phyloP scores from a whole-genome alignment of 2,113 vertebrate genomes.

The Lophius piscatorius region DNA sequence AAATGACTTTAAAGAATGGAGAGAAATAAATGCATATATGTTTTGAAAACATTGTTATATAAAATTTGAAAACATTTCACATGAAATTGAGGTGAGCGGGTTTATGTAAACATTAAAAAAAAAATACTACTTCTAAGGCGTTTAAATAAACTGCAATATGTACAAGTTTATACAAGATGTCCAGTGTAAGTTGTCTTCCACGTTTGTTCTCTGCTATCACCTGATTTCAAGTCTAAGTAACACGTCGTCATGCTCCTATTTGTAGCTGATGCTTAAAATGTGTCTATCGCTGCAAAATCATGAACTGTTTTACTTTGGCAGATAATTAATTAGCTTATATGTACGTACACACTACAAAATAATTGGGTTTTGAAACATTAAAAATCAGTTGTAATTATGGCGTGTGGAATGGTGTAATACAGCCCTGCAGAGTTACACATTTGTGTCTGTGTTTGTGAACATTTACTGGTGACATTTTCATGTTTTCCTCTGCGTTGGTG shows the following conservation, averaged over 20 bases:
- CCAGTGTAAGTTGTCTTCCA: slow-evolving; percentile 2
- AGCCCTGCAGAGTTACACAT: background rate
- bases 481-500: slow-evolving; percentile 72
- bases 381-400: background rate
- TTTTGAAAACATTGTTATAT: slow-evolving; percentile 13
- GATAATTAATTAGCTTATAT: background rate
- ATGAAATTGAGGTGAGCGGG: slow-evolving; percentile 39
- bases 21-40: slow-evolving; percentile 23
- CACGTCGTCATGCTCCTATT: slow-evolving; percentile 1
- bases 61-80: slow-evolving; percentile 1
- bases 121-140: slow-evolving; percentile 33
- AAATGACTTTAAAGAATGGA: slow-evolving; percentile 6
- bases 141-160: slow-evolving; percentile 42
- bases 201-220: slow-evolving; percentile 3
- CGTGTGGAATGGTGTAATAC: background rate
- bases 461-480: slow-evolving; percentile 20
- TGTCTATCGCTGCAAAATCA: slow-evolving; percentile 2
- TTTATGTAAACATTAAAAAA: slow-evolving; percentile 26
- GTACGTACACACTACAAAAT: background rate
- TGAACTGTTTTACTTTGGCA: slow-evolving; percentile 28
- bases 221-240: background rate
- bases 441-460: background rate
- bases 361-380: slow-evolving; percentile 14
- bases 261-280: background rate
- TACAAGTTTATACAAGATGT: slow-evolving; percentile 51